Conservation (phyloP, 2,797 vertebrate species). For the Lemur catta region DNA sequence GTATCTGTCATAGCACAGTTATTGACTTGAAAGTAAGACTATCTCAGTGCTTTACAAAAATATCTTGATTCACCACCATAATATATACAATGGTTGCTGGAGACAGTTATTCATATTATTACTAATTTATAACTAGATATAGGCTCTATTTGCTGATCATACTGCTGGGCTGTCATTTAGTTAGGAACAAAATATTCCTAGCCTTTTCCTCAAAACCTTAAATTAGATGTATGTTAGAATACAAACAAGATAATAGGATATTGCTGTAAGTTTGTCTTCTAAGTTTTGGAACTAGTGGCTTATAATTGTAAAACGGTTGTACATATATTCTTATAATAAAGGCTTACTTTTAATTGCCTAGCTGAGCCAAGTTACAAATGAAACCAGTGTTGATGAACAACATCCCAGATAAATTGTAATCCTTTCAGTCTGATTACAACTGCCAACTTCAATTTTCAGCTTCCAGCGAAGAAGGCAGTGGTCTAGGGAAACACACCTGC, state of each 20-base stretch:
- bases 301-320: not conserved
- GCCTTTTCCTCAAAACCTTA: not conserved
- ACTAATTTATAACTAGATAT: not conserved
- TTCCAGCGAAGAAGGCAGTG: not conserved
- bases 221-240: not conserved
- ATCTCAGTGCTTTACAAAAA: not conserved
- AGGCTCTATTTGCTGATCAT: not conserved
- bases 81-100: not conserved
- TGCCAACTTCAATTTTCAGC: not conserved
- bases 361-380: not conserved
- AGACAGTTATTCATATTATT: not conserved
- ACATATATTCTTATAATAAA: not conserved
- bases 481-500: not conserved
- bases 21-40: not conserved
- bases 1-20: not conserved
- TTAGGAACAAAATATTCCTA: not conserved
- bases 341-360: constrained; percentile 27
- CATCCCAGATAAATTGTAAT: not conserved
- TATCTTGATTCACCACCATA: not conserved
- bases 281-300: not conserved
- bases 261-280: not conserved
- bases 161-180: not conserved
- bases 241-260: not conserved
- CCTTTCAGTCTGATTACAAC: not conserved
- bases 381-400: not conserved